Percentiles rank a stretch among this genome's conserved stretches.
phyloP scores from a whole-genome alignment of 2,888 invertebrate genomes.

The Lepidochitona cinerea region DNA sequence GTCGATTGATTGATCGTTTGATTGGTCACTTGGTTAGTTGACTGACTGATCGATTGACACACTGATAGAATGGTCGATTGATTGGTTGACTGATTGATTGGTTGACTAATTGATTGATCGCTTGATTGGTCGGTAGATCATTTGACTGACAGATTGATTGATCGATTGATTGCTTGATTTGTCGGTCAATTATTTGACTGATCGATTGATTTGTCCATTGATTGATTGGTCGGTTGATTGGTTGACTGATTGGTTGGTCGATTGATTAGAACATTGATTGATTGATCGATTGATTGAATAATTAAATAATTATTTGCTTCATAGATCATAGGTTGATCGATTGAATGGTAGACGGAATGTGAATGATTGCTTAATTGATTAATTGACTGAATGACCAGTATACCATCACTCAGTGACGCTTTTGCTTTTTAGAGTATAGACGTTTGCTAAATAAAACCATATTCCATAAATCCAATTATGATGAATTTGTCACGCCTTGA shows the following conservation, averaged over 20 bases:
- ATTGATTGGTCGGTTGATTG: neutral
- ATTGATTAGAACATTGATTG: neutral
- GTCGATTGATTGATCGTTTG: neutral
- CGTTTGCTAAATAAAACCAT: no score
- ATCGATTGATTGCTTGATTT: neutral
- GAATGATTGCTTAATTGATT: no score
- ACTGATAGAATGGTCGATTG: neutral
- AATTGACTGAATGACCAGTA: no score
- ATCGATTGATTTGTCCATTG: neutral
- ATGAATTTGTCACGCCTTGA: no score
- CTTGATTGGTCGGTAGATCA: neutral
- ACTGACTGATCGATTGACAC: neutral
- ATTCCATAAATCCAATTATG: no score
- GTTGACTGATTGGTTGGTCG: neutral
- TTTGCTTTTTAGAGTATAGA: no score
- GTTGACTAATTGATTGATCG: neutral
- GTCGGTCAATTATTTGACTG: neutral
- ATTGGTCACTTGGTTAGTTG: neutral
- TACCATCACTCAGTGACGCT: no score
- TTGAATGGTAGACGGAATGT: no score
- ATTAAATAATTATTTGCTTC: no score
- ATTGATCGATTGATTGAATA: neutral
- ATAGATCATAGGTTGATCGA: no score
- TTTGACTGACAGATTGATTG: neutral
- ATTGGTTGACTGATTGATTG: neutral